Evolutionary conservation across 2,113 vertebrate genomes (phyloP), one percentile per base, ranked within the genome.

Genomic region (cat (Felis catus)): DNA sequence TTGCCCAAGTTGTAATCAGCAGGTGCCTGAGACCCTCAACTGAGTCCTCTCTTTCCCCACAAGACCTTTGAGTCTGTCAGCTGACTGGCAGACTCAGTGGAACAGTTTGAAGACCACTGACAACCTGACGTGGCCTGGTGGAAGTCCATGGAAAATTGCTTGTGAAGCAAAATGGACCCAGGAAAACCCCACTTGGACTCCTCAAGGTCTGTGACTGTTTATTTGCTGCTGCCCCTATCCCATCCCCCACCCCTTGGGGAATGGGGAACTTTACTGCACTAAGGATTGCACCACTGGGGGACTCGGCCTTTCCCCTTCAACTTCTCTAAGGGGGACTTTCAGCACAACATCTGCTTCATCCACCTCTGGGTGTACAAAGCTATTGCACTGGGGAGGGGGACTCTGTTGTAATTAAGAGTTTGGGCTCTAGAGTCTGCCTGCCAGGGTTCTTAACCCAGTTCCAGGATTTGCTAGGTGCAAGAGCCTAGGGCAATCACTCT

Each of bases 181-280:
- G 97, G 97, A 97, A 98, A 98, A 88, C 94, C 97, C 97, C 97
- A 0, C 16, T 39, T 4, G 63, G 88, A 91, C 93, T 93, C 97
- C 97, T 27, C 45, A 55, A 70, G 53, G 95, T 96, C 97, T 97
- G 89, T 0, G 33, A n/a, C 66, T 85, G 66, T 96, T 96, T 90
- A 55, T 81, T 78, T 78, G 66, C 89, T 63, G 61, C 66, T 63
- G 91, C 58, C 73, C 81, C 83, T 19, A 25, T 27, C 81, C 33
- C 33, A 39, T 29, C 71, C 66, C 73, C 73, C 16, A 45, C 51
- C 9, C 25, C 1, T 55, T 12, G 1, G 76, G 68, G 85, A 98
- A 97, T 55, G 93, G 89, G 97, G 97, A 97, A 97, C 96, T 98
- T 94, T 7, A 2, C 53, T 55, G 74, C 70, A 68, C 55, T 41